A percentile compares a stretch with the other conserved stretches of the same genome.
Conservation (phyloP, 2,113 vertebrate genomes). For the Megatriorchis doriae region DNA sequence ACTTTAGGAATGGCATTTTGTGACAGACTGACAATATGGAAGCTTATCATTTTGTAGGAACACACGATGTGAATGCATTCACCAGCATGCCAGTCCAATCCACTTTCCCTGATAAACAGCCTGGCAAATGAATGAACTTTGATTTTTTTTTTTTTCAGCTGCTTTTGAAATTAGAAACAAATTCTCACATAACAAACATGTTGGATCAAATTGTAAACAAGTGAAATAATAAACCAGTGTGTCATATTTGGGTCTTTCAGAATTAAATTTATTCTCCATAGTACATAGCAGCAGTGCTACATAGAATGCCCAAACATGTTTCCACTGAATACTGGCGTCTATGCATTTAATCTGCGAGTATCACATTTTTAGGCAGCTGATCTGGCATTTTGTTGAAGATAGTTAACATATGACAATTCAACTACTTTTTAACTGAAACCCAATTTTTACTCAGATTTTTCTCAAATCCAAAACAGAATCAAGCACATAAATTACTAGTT, state of each 20-base stretch:
- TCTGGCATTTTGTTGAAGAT: not conserved
- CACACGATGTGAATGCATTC: not conserved
- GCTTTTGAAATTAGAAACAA: not conserved
- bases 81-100: not conserved
- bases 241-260: not conserved
- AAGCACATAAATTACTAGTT: not conserved
- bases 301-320: not conserved
- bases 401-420: not conserved
- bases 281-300: not conserved
- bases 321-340: not conserved
- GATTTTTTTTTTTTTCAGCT: not conserved
- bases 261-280: not conserved
- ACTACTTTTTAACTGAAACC: not conserved
- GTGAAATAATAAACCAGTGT: not conserved
- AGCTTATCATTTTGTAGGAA: not conserved
- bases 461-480: not conserved
- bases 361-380: not conserved
- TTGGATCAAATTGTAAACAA: not conserved
- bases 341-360: not conserved
- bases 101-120: not conserved
- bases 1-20: not conserved
- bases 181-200: not conserved
- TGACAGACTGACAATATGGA: not conserved
- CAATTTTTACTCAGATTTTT: not conserved
- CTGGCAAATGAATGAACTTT: not conserved